Evolutionary conservation across 2,797 vertebrate genomes (phyloP).

Genomic region (Myotis planiceps): DNA sequence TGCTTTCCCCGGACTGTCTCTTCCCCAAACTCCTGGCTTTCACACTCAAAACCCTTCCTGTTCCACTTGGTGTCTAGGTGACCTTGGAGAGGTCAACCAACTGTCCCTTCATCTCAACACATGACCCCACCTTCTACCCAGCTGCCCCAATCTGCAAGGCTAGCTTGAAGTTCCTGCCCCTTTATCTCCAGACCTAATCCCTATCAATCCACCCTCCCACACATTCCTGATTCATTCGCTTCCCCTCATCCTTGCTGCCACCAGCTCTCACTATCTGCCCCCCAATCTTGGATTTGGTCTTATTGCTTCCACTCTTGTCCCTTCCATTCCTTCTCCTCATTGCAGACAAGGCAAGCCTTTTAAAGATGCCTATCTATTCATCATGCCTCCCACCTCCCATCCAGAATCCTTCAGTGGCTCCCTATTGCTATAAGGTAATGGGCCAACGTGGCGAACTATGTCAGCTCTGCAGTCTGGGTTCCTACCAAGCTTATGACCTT

Average conservation of each 20-base stretch:
- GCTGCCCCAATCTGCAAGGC: background rate
- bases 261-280: background rate
- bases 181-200: background rate
- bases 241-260: background rate
- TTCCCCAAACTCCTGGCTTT: background rate
- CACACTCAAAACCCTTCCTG: background rate
- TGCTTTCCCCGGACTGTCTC: background rate
- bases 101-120: background rate
- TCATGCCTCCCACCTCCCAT: too few species aligned
- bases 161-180: background rate
- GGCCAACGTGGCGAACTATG: accelerated
- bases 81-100: background rate
- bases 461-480: background rate
- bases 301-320: too few species aligned
- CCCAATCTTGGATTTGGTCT: background rate
- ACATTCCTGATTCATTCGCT: background rate
- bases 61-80: background rate
- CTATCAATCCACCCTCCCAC: background rate
- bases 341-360: background rate
- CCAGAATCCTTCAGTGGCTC: background rate
- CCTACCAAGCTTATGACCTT: background rate
- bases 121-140: background rate
- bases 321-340: background rate
- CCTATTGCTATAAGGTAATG: background rate
- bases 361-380: background rate